Evolutionary conservation across 2,888 invertebrate species (phyloP).

Genomic region (Agonopterix alstromeriana): DNA sequence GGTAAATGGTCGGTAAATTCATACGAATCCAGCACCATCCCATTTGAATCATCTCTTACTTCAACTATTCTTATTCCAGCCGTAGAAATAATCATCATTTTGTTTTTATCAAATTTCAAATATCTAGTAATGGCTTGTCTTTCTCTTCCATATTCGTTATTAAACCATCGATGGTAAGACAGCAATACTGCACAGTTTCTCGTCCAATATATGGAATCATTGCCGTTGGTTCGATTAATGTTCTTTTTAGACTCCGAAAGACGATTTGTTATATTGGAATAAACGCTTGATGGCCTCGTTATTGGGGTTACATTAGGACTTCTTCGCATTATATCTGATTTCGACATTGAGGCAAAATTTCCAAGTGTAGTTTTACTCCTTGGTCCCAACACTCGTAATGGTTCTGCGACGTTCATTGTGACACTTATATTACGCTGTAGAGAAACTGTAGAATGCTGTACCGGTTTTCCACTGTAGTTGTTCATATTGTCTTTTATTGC

Average conservation of each 20-base stretch:
- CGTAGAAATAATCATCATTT: conserved; percentile 78
- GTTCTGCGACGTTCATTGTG: conserved; percentile 78
- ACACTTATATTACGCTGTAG: conserved; percentile 78
- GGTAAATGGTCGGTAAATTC: conserved; percentile 77
- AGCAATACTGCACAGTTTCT: conserved; percentile 80
- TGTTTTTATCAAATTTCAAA: conserved; percentile 72
- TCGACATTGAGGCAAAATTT: conserved; percentile 67
- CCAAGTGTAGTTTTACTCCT: conserved; percentile 72
- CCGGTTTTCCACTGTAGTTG: conserved; percentile 76
- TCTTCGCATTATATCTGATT: conserved; percentile 63
- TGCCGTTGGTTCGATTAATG: conserved; percentile 53
- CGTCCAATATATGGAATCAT: conserved; percentile 78
- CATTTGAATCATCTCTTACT: conserved; percentile 77
- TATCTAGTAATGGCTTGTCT: conserved; percentile 72
- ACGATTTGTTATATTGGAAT: conserved; percentile 65
- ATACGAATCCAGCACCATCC: conserved; percentile 79
- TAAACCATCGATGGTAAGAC: conserved; percentile 79
- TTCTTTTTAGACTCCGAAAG: conserved; percentile 64
- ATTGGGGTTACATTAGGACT: conserved; percentile 72
- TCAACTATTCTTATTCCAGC: conserved; percentile 81
- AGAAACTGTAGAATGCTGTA: conserved; percentile 78
- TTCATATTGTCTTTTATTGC: conserved; percentile 73
- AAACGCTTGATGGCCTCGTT: conserved; percentile 68
- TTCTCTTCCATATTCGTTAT: conserved; percentile 72
- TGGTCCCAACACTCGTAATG: conserved; percentile 64